Evolutionary conservation across 2,113 vertebrate species (phyloP), one percentile per base, ranked within the genome.

Genomic region (Chloropsis hardwickii): DNA sequence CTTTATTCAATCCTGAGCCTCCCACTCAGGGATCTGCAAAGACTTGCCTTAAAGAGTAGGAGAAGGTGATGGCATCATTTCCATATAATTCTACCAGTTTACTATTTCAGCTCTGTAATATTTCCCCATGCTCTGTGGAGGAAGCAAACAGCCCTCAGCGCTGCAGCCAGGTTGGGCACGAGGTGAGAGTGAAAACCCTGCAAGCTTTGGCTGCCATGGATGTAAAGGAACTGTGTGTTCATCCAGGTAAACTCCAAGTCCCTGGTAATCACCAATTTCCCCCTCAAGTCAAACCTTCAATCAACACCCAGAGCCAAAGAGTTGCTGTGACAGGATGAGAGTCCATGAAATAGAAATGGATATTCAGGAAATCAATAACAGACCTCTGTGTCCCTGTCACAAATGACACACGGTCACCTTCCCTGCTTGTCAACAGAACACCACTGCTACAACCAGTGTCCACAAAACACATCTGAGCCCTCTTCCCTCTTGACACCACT

Each of bases 41-140:
- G 78, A 53, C n/a, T 90, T 88, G 90, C 86, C 72, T 95, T 73
- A 33, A 74, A 88, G 92, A 94, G 88, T 72, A 92, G 82, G 82
- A 96, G 92, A 96, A 90, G 76, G 88, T 47, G 76, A 88, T 70
- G 94, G 82, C 80, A 95, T 70, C 29, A 83, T 86, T 95, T 94
- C 76, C 88, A 93, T 69, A 39, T 57, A 95, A 77, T 64, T 80
- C 71, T 71, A 51, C 72, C 47, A 31, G 64, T 70, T 88, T 90
- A 92, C 94, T 97, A 95, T 88, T 95, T 86, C 88, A 88, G 67
- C 82, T 78, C 71, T 0, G 22, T 33, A 70, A 19, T 33, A 47
- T 58, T 50, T 70, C 42, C 42, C 47, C 42, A 70, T n/a, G 23
- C 2, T 1, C 6, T 42, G 22, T 2, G 1, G 71, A 62, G 54